These are phyloP conservation scores for Holotrichia oblita DNA, from an alignment of 1,140 invertebrate species.

Conservation along the genomic window DNA sequence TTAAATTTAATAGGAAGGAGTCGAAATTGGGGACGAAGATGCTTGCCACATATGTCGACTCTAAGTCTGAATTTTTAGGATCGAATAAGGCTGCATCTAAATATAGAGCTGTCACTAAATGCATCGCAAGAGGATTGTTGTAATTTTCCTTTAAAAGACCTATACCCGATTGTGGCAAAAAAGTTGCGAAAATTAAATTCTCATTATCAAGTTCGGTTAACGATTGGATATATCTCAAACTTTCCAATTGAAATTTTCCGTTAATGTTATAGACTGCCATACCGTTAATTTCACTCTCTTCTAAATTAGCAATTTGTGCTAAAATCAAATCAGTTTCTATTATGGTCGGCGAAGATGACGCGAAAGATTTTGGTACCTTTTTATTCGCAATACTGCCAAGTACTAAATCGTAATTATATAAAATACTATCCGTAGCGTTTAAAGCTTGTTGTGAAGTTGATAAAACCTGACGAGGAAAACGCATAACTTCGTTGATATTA, in stretches of 20 bases:
- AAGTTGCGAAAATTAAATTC: conserved; percentile 12
- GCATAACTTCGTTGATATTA: background rate
- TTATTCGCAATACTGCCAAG: background rate
- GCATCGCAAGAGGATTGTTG: background rate
- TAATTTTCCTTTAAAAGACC: background rate
- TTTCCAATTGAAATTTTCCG: background rate
- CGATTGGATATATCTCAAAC: background rate
- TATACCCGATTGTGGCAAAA: background rate
- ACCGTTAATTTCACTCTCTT: background rate
- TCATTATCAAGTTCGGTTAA: background rate
- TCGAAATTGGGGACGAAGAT: conserved; percentile 9
- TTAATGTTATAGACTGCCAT: background rate
- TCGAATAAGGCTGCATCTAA: background rate
- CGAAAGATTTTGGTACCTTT: background rate
- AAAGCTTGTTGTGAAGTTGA: background rate
- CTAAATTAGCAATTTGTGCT: background rate
- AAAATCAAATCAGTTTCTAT: background rate
- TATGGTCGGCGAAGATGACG: background rate
- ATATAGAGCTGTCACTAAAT: conserved; percentile 6
- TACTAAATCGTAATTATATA: background rate
- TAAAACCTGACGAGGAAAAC: background rate
- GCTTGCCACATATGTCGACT: background rate
- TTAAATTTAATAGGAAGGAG: background rate
- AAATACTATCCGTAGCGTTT: background rate
- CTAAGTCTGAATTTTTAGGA: background rate